A percentile compares a stretch with the other conserved stretches of the same genome.
These are phyloP conservation scores for Gryllus longicercus DNA, from an alignment of 2,888 invertebrate genomes.

Conservation along the genomic window DNA sequence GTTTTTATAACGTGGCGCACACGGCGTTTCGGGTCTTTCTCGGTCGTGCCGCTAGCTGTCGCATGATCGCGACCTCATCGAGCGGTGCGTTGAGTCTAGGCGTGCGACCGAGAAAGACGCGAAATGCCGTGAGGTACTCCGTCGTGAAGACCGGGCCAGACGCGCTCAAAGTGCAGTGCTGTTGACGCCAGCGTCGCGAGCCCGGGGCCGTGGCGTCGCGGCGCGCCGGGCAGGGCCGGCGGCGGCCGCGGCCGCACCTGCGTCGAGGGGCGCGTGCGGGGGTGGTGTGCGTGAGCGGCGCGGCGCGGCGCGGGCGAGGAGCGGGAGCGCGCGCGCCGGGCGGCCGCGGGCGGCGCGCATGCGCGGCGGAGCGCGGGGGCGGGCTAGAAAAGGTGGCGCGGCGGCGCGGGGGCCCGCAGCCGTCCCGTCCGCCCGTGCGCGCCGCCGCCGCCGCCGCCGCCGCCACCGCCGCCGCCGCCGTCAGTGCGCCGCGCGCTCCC, in stretches of 20 bases:
- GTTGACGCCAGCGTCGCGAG: too few relatives aligned
- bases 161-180: too few relatives aligned
- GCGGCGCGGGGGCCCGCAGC: conserved; percentile 17
- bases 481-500: conserved; percentile 7
- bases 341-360: neutral
- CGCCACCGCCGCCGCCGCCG: neutral
- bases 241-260: neutral
- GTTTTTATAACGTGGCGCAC: too few relatives aligned
- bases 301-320: neutral
- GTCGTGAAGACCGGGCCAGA: too few relatives aligned
- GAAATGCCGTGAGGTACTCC: too few relatives aligned
- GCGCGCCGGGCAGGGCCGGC: neutral
- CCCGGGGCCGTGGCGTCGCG: too few relatives aligned
- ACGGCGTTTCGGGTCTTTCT: too few relatives aligned
- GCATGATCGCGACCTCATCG: too few relatives aligned
- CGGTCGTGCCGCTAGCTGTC: too few relatives aligned
- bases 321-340: neutral
- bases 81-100: too few relatives aligned
- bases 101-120: too few relatives aligned
- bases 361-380: neutral
- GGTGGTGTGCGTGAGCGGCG: neutral
- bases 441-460: neutral
- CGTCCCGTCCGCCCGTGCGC: conserved; percentile 1
- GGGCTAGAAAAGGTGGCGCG: conserved; percentile 17
- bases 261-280: neutral